phyloP scores from a whole-genome alignment of 2,888 invertebrate species.

The Holacanthella duospinosa region DNA sequence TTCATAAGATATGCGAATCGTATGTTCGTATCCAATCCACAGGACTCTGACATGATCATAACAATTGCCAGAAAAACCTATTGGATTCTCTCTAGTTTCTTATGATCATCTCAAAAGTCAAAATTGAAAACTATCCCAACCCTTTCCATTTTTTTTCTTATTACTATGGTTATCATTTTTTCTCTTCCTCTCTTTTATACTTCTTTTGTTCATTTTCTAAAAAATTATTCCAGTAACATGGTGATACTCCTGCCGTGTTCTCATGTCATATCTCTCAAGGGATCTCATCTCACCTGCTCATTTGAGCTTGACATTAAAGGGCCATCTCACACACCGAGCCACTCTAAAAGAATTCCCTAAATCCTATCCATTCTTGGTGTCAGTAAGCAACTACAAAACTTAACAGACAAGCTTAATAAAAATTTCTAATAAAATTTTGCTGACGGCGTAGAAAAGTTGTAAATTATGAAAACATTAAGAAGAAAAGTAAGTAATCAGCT shows the following conservation, averaged over 20 bases:
- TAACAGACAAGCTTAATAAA: not conserved
- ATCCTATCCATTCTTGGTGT: not conserved
- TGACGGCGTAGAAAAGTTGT: too few species aligned
- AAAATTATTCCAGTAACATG: not conserved
- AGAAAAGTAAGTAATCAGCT: too few species aligned
- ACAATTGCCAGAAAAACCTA: not conserved
- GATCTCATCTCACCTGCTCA: not conserved
- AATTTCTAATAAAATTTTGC: not conserved
- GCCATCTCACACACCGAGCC: not conserved
- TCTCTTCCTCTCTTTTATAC: not conserved
- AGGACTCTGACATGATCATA: not conserved
- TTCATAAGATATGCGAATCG: constrained; percentile 1
- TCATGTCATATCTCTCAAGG: not conserved
- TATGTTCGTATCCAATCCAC: not conserved
- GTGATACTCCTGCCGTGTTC: not conserved
- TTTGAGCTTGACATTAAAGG: not conserved
- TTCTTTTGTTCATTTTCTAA: not conserved
- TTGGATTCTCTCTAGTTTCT: not conserved
- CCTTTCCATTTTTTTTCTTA: not conserved
- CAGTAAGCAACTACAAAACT: not conserved
- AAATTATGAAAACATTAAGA: too few species aligned
- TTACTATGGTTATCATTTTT: not conserved
- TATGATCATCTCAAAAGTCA: not conserved
- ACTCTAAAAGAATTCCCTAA: not conserved
- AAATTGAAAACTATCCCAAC: not conserved